Evolutionary conservation across 2,113 vertebrate species (phyloP).

Genomic region (Podilymbus podiceps): DNA sequence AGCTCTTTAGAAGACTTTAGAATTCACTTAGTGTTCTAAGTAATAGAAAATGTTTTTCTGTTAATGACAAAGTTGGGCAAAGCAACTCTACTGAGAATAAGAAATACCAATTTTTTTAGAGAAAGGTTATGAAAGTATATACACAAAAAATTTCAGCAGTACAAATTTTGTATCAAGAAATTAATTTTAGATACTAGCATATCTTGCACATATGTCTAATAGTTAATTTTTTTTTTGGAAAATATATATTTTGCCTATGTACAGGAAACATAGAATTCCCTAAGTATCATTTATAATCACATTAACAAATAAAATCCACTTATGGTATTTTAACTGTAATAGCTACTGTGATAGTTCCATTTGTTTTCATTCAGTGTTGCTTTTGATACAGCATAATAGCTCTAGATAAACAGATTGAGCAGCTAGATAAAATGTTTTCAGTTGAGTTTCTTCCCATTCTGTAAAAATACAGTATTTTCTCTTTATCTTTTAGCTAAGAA

Average conservation of each 20-base stretch:
- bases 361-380: neutral
- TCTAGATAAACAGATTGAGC: neutral
- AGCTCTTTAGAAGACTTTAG: neutral
- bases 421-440: neutral
- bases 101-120: neutral
- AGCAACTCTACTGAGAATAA: neutral
- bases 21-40: neutral
- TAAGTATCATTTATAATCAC: neutral
- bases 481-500: neutral
- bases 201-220: neutral
- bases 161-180: neutral
- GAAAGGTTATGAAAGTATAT: neutral
- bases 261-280: neutral
- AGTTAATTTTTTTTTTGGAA: neutral
- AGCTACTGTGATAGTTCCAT: neutral
- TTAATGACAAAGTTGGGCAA: neutral
- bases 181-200: neutral
- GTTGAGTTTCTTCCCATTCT: neutral
- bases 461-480: neutral
- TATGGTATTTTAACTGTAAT: neutral
- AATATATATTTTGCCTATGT: neutral
- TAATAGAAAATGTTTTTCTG: neutral
- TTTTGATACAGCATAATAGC: neutral
- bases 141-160: too few relatives aligned
- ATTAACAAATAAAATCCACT: neutral